phyloP scores from a whole-genome alignment of 2,888 invertebrate species.

The Falcaria lacertinaria region DNA sequence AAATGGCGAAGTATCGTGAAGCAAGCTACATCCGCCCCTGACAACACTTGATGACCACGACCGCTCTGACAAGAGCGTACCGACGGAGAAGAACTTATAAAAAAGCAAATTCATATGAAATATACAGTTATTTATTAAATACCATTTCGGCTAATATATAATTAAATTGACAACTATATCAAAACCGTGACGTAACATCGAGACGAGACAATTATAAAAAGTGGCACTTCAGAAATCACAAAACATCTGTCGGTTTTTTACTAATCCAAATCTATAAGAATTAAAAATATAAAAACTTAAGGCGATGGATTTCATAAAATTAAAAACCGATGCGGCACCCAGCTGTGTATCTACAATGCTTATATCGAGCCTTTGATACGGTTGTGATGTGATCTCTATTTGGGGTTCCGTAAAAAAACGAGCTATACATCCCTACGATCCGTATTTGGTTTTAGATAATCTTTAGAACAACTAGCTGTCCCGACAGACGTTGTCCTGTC shows the following conservation, averaged over 20 bases:
- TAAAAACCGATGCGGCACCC: slow-evolving; percentile 46
- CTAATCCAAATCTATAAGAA: slow-evolving; percentile 49
- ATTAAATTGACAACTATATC: not conserved
- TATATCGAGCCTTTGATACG: slow-evolving; percentile 42
- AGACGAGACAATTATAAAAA: not conserved
- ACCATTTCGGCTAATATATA: no score
- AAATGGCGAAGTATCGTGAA: no score
- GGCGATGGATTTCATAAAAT: slow-evolving; percentile 50
- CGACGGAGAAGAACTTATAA: no score
- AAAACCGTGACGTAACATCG: not conserved
- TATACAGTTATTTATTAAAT: no score
- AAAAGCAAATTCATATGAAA: no score
- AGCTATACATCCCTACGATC: no score
- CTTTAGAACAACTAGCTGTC: no score
- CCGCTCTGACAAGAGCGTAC: no score
- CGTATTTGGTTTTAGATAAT: no score
- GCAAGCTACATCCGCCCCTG: no score
- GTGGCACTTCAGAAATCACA: slow-evolving; percentile 13
- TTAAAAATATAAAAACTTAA: slow-evolving; percentile 46
- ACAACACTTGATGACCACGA: no score
- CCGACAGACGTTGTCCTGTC: no score
- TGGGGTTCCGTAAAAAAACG: slow-evolving; percentile 22
- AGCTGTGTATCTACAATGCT: slow-evolving; percentile 47
- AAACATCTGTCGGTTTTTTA: slow-evolving; percentile 34
- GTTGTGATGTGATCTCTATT: slow-evolving; percentile 26